Evolutionary conservation across 30 jellyfish, hydroid and myxozoan genomes (phyloP), one percentile per base, ranked within the genome.

Genomic region (Turritopsis rubra): DNA sequence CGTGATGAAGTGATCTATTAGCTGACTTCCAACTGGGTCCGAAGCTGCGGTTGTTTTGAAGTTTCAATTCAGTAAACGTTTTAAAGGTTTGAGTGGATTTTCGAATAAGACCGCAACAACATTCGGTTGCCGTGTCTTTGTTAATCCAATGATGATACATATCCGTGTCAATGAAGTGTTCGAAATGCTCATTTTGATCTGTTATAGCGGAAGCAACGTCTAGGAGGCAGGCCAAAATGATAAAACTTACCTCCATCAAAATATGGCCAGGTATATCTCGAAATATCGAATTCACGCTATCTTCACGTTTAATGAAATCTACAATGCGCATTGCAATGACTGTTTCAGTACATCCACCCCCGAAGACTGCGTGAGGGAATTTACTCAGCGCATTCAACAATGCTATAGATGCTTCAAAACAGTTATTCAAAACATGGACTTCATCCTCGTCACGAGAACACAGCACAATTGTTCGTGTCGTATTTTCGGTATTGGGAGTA

Each of bases 41-140:
- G 13, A 41, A 41, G 60, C 13, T 41, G 60, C 13, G 13, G 13
- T 13, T 41, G 9, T 41, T 41, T 19, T 68, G 77, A 23, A 68
- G 30, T 68, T n/a, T n/a, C 19, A 68, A 1, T 27, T 68, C 77
- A 68, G 21, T 9, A 68, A 68, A 68, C 19, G 8, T 7, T 7
- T 7, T 68, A 27, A 68, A 68, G 16, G 9, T 27, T 68, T 68
- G 77, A 1, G 9, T 19, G 30, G 28, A n/a, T 68, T 68, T 68
- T 27, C 30, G 31, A 68, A 68, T 7, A n/a, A 68, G 77, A n/a
- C 77, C 77, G 19, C 77, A 68, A 68, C 77, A 68, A 68, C 77
- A 68, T 68, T 1, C 30, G 28, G 28, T 27, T n/a, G 77, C 28
- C 30, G 77, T 68, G 16, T 9, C 22, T 8, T 68, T 9, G 77